Conservation (phyloP, 2,888 invertebrate genomes). For the Drosophila koepferae region DNA sequence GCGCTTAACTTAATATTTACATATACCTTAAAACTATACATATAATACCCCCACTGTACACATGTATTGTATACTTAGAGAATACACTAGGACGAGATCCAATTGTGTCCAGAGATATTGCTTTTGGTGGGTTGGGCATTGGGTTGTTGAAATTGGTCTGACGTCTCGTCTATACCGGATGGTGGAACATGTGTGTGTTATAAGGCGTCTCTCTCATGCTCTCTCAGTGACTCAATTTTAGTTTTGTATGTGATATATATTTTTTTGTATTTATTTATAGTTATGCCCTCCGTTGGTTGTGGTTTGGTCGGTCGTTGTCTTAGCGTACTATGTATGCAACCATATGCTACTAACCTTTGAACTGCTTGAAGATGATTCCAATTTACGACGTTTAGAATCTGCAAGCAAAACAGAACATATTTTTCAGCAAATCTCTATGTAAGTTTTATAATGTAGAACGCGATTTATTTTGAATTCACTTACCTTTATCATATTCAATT, state of each 20-base stretch:
- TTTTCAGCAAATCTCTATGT: background rate
- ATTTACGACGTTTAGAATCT: slow-evolving; percentile 93
- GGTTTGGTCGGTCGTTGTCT: slow-evolving; percentile 68
- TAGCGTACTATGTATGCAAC: slow-evolving; percentile 85
- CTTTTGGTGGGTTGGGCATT: slow-evolving; percentile 32
- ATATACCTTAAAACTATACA: slow-evolving; percentile 8
- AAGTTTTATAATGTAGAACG: no score
- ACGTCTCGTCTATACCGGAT: slow-evolving; percentile 34
- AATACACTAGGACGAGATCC: slow-evolving; percentile 35
- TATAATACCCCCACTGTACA: slow-evolving; percentile 21
- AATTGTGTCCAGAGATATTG: slow-evolving; percentile 36
- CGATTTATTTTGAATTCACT: background rate
- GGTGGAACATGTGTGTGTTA: slow-evolving; percentile 23
- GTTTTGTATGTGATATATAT: slow-evolving; percentile 13
- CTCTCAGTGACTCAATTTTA: slow-evolving; percentile 12
- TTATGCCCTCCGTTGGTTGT: slow-evolving; percentile 52
- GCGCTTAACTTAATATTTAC: slow-evolving; percentile 26
- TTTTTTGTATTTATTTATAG: slow-evolving; percentile 19
- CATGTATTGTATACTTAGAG: slow-evolving; percentile 20
- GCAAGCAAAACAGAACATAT: background rate
- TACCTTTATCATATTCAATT: slow-evolving; percentile 88
- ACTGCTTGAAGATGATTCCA: slow-evolving; percentile 89
- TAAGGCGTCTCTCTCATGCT: slow-evolving; percentile 26
- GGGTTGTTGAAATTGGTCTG: slow-evolving; percentile 27
- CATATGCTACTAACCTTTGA: slow-evolving; percentile 93